Conservation (phyloP, 1,140 invertebrate genomes). For the Drosophila saltans region DNA sequence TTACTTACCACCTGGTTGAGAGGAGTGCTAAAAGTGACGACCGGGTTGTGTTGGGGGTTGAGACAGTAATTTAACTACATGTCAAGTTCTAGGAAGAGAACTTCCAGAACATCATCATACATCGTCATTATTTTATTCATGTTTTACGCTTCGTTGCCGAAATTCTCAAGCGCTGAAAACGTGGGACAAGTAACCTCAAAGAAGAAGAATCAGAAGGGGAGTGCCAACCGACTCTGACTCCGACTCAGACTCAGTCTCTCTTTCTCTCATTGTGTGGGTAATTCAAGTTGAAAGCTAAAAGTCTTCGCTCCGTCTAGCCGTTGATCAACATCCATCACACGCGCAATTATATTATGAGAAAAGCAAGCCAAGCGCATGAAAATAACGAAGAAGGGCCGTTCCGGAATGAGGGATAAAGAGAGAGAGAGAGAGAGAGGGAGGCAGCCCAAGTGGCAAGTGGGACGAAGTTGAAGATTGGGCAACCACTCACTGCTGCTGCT, state of each 20-base stretch:
- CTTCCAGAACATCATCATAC: constrained; percentile 33
- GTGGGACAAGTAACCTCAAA: constrained; percentile 33
- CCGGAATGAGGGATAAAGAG: constrained; percentile 6
- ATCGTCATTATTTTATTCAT: constrained; percentile 43
- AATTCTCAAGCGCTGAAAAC: constrained; percentile 70
- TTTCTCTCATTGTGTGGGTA: constrained; percentile 16
- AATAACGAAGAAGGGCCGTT: constrained; percentile 34
- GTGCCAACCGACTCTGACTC: background rate
- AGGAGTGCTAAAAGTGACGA: constrained; percentile 16
- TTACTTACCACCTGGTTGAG: background rate
- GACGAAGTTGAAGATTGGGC: constrained; percentile 36
- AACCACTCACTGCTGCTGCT: constrained; percentile 24
- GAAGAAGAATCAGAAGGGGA: background rate
- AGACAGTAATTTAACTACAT: background rate
- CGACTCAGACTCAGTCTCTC: background rate
- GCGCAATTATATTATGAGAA: constrained; percentile 81
- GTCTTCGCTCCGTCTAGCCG: constrained; percentile 45
- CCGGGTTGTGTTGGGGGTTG: background rate
- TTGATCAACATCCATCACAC: constrained; percentile 68
- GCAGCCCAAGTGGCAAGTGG: constrained; percentile 5
- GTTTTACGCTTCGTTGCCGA: constrained; percentile 76
- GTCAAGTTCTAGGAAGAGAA: constrained; percentile 48
- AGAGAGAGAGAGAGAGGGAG: background rate
- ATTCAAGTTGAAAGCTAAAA: constrained; percentile 70
- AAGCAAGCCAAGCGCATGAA: constrained; percentile 64